A percentile compares a stretch with the other conserved stretches of the same genome.
These are phyloP conservation scores for Cheilosia urbana DNA, from an alignment of 2,888 invertebrate genomes.

Conservation along the genomic window DNA sequence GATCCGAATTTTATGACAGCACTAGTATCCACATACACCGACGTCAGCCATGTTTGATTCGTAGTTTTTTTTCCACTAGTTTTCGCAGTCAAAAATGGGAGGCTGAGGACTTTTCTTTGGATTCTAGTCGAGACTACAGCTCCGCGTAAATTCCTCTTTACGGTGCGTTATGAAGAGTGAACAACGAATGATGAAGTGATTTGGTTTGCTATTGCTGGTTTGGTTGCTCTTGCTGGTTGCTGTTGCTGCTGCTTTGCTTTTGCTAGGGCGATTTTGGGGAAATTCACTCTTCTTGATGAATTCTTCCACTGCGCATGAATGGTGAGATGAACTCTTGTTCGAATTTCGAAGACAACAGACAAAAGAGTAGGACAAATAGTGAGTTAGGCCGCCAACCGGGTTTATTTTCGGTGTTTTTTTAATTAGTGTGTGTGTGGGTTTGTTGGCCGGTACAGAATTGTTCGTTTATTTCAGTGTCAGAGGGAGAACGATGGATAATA, in stretches of 20 bases:
- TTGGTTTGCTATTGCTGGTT: slow-evolving; percentile 43
- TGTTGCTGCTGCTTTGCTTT: slow-evolving; percentile 14
- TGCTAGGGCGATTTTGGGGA: slow-evolving; percentile 10
- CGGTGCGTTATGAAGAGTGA: slow-evolving; percentile 65
- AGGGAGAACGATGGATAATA: slow-evolving; percentile 37
- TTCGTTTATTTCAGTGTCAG: slow-evolving; percentile 55
- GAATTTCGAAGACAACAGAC: slow-evolving; percentile 14
- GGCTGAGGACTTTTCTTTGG: slow-evolving; percentile 44
- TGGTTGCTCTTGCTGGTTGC: too few relatives aligned
- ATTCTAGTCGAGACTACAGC: slow-evolving; percentile 43
- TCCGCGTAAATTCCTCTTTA: slow-evolving; percentile 28
- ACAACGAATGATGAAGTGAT: slow-evolving; percentile 62
- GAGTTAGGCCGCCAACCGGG: background rate
- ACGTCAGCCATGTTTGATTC: slow-evolving; percentile 72
- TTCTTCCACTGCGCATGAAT: background rate
- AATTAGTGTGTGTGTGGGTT: slow-evolving; percentile 32
- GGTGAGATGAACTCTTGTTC: slow-evolving; percentile 33
- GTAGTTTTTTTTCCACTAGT: slow-evolving; percentile 41
- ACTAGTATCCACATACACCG: slow-evolving; percentile 53
- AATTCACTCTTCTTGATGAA: slow-evolving; percentile 34
- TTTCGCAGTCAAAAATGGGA: slow-evolving; percentile 62
- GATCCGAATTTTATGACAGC: slow-evolving; percentile 47
- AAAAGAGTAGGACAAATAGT: background rate
- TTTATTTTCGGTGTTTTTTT: slow-evolving; percentile 21
- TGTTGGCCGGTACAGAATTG: slow-evolving; percentile 34